phyloP scores from a whole-genome alignment of 53 echinoderm and acorn worm species.

The Holothuria leucospilota region DNA sequence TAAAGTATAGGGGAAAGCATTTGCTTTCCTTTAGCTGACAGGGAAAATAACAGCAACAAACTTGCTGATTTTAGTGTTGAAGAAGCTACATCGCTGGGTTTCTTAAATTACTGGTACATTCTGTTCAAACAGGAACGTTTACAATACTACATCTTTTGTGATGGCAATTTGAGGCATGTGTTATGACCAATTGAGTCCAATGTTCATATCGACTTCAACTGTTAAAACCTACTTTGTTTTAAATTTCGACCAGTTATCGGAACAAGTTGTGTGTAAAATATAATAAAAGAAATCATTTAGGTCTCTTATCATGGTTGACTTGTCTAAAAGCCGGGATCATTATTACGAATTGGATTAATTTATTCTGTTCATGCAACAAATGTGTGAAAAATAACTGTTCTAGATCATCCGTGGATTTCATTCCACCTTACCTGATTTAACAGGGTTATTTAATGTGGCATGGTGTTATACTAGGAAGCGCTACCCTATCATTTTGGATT shows the following conservation, averaged over 20 bases:
- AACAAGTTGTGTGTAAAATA: conserved; percentile 17
- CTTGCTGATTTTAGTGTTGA: neutral
- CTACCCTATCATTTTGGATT: too few relatives aligned
- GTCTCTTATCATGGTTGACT: neutral
- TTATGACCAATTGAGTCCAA: neutral
- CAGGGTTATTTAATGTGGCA: too few relatives aligned
- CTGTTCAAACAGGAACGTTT: neutral
- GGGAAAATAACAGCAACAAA: conserved; percentile 12
- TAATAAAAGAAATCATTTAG: neutral
- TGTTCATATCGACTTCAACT: too few relatives aligned
- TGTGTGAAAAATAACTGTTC: too few relatives aligned
- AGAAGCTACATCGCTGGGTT: too few relatives aligned
- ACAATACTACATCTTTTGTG: neutral
- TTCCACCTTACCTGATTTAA: too few relatives aligned
- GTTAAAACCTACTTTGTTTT: neutral
- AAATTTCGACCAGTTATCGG: neutral
- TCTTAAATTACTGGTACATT: neutral
- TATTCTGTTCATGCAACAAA: too few relatives aligned
- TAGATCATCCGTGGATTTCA: too few relatives aligned
- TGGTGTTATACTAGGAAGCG: too few relatives aligned
- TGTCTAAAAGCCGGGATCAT: neutral
- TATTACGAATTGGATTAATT: too few relatives aligned
- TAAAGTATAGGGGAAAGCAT: neutral
- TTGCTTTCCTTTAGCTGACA: conserved; percentile 26
- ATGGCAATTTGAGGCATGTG: neutral